A percentile compares a stretch with the other conserved stretches of the same genome.
Evolutionary conservation across 2,888 invertebrate species (phyloP).

Genomic region (Trachelus tabidus): DNA sequence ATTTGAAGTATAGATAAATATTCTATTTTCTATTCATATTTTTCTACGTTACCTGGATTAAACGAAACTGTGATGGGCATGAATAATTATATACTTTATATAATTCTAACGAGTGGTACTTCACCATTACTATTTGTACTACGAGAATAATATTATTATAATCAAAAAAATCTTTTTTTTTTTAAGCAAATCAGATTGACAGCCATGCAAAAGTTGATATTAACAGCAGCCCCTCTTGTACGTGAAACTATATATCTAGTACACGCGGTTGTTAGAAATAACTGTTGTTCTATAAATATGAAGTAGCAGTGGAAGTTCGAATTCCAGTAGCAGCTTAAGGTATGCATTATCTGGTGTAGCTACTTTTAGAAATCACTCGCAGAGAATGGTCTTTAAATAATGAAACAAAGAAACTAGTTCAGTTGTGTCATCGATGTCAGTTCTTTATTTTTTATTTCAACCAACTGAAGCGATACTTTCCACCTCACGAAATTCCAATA

Average conservation of each 20-base stretch:
- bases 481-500: not conserved
- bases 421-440: not conserved
- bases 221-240: not conserved
- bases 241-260: not conserved
- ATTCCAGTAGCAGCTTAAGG: not conserved
- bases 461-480: not conserved
- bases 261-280: not conserved
- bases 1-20: not conserved
- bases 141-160: no score
- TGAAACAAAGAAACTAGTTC: not conserved
- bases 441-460: not conserved
- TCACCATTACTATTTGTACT: no score
- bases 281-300: not conserved
- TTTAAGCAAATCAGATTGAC: not conserved
- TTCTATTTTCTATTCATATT: no score
- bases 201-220: not conserved
- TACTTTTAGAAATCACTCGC: not conserved
- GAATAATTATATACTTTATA: not conserved
- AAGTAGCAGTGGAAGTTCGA: not conserved
- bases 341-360: not conserved
- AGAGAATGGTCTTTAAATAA: not conserved
- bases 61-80: not conserved
- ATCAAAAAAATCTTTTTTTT: not conserved
- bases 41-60: not conserved
- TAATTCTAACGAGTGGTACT: not conserved